These are phyloP conservation scores for Cremastinae sp. DNA, from an alignment of 2,888 invertebrate species.

Conservation along the genomic window DNA sequence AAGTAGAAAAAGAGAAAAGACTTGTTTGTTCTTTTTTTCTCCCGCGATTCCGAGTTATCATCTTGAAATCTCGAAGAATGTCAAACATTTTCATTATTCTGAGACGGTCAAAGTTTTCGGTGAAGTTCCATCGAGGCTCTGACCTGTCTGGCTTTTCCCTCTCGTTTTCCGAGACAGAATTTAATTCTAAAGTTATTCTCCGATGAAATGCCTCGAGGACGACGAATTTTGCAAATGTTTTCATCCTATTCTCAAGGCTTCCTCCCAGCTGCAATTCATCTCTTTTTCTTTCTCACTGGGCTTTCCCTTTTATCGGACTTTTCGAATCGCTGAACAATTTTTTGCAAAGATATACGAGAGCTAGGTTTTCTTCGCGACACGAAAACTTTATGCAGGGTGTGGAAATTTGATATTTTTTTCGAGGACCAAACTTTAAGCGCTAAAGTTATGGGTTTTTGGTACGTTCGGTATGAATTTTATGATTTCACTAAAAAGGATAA, in stretches of 20 bases:
- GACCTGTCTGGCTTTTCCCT: constrained; percentile 16
- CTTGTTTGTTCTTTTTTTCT: not conserved
- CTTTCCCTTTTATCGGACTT: not conserved
- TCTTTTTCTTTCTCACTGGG: not conserved
- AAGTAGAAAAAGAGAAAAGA: not conserved
- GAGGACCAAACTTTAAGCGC: not conserved
- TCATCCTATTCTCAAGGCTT: constrained; percentile 21
- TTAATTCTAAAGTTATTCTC: constrained; percentile 37
- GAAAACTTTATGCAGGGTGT: constrained; percentile 3
- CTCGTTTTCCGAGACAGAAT: constrained; percentile 19
- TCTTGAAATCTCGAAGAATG: constrained; percentile 2
- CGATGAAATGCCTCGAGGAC: constrained; percentile 24
- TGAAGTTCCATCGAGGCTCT: constrained; percentile 1
- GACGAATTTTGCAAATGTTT: constrained; percentile 40
- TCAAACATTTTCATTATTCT: constrained; percentile 5
- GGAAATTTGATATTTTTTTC: not conserved
- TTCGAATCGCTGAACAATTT: no score
- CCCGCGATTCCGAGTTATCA: not conserved
- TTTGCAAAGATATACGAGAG: no score
- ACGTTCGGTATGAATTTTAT: no score
- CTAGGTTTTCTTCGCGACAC: not conserved
- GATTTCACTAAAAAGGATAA: no score
- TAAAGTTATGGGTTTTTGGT: no score
- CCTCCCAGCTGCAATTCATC: not conserved
- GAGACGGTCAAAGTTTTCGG: constrained; percentile 15